A percentile compares a stretch with the other conserved stretches of the same genome.
Conservation (phyloP, 2,797 vertebrate species). For the Pseudochirops corinnae region DNA sequence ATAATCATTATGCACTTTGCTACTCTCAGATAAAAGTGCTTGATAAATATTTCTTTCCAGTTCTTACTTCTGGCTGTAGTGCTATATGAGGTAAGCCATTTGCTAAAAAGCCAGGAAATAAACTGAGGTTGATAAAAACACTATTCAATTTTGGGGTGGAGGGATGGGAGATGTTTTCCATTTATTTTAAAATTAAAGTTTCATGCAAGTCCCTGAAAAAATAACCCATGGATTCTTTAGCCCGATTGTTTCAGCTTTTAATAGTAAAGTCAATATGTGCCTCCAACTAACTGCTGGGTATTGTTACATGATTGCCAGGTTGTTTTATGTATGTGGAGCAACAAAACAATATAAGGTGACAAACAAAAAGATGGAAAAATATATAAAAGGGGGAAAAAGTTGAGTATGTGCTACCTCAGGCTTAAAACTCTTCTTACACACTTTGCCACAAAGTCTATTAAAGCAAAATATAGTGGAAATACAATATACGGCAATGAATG, state of each 20-base stretch:
- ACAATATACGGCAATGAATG: slow-evolving; percentile 87
- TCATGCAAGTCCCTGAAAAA: slow-evolving; percentile 73
- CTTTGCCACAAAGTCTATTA: slow-evolving; percentile 87
- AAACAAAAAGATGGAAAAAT: slow-evolving; percentile 86
- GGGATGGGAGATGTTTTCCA: slow-evolving; percentile 61
- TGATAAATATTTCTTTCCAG: not conserved
- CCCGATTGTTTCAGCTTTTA: slow-evolving; percentile 78
- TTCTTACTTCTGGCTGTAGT: not conserved
- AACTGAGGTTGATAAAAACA: slow-evolving; percentile 53
- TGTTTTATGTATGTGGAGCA: slow-evolving; percentile 83
- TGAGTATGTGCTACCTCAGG: slow-evolving; percentile 82
- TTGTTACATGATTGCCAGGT: slow-evolving; percentile 75
- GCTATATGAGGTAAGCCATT: not conserved
- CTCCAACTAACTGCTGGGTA: slow-evolving; percentile 71
- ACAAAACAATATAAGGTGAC: slow-evolving; percentile 83
- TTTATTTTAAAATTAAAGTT: slow-evolving; percentile 71
- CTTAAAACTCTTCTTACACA: slow-evolving; percentile 87
- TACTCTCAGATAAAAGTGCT: slow-evolving; percentile 19
- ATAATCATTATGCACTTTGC: not conserved
- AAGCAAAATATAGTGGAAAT: slow-evolving; percentile 87
- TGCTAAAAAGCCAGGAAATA: slow-evolving; percentile 38
- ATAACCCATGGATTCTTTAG: slow-evolving; percentile 65
- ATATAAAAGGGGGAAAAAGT: slow-evolving; percentile 75
- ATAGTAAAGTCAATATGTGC: slow-evolving; percentile 75
- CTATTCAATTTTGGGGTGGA: slow-evolving; percentile 44